These are phyloP conservation scores for Electrona antarctica DNA, from an alignment of 2,113 vertebrate genomes.

Conservation along the genomic window DNA sequence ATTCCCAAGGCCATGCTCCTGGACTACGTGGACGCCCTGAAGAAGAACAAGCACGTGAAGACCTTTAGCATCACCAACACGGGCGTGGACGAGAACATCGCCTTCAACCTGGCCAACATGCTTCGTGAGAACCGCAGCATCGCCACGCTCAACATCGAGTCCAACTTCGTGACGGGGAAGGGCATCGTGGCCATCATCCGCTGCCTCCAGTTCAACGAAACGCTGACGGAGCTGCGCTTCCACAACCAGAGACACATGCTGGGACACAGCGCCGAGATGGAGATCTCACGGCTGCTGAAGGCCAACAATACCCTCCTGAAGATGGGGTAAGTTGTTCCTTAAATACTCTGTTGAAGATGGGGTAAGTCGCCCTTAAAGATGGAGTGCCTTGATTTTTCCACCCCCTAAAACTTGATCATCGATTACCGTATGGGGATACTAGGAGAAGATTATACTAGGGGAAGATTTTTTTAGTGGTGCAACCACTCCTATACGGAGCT, in stretches of 20 bases:
- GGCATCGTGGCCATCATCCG: constrained; percentile 93
- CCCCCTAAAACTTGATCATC: too few species aligned
- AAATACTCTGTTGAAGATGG: too few species aligned
- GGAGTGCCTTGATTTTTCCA: too few species aligned
- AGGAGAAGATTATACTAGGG: too few species aligned
- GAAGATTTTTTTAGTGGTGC: too few species aligned
- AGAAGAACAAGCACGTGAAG: constrained; percentile 91
- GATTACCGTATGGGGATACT: too few species aligned
- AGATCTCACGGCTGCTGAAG: constrained; percentile 92
- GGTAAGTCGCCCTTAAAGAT: too few species aligned
- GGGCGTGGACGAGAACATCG: constrained; percentile 89
- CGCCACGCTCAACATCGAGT: constrained; percentile 91
- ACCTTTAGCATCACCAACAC: constrained; percentile 93
- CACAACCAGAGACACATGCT: constrained; percentile 98
- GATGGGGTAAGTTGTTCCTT: constrained; percentile 76
- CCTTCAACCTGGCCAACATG: constrained; percentile 92
- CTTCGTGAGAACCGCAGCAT: constrained; percentile 94
- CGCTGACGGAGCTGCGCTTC: constrained; percentile 92
- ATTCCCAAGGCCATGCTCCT: constrained; percentile 95
- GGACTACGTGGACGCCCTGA: constrained; percentile 91
- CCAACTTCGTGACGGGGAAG: constrained; percentile 92
- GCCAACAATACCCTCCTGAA: constrained; percentile 94
- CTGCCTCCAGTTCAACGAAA: constrained; percentile 97
- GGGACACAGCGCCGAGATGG: constrained; percentile 96
- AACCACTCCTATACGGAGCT: too few species aligned